Evolutionary conservation across 2,113 vertebrate genomes (phyloP), one percentile per base, ranked within the genome.

Genomic region (Menura novaehollandiae): DNA sequence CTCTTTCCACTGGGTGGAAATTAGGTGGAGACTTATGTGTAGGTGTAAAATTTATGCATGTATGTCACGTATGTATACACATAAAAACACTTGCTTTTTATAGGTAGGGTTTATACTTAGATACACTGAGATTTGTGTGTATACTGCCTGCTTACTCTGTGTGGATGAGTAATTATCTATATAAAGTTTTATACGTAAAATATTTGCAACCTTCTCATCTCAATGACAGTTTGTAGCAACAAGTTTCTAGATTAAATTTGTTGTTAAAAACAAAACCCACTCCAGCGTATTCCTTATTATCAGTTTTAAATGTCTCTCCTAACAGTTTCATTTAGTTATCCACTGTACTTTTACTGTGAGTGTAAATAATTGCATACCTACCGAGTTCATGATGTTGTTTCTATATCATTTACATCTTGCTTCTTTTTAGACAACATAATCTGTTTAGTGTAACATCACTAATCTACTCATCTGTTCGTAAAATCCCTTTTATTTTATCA

Each of bases 61-160:
- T 35, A 17, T 75, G 11, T 44, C n/a, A 30, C 11, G 13, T 33
- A 72, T 6, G n/a, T 46, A 9, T 1, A 17, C 0, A 0, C 28
- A 13, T 69, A 66, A 78, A 85, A 76, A 41, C 32, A 6, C 26
- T 55, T 92, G 27, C 6, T 52, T 77, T 74, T 90, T 41, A 17
- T 32, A 37, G 19, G 6, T 37, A 33, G 7, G 2, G 15, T 89
- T 91, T 87, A 32, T 52, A 37, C 16, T 44, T 62, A 10, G 10
- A 28, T 69, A 21, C 11, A 5, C 22, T 73, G 66, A 53, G 12
- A 17, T 81, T 58, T 69, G 5, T 74, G 26, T 47, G 6, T 51
- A 4, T 59, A 15, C 32, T 76, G 3, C 19, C 16, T 84, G 51
- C 47, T 69, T 71, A 30, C 11, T 51, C 27, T 49, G 4, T 26